Conservation (phyloP, 1,140 invertebrate species). For the Cylas formicarius region DNA sequence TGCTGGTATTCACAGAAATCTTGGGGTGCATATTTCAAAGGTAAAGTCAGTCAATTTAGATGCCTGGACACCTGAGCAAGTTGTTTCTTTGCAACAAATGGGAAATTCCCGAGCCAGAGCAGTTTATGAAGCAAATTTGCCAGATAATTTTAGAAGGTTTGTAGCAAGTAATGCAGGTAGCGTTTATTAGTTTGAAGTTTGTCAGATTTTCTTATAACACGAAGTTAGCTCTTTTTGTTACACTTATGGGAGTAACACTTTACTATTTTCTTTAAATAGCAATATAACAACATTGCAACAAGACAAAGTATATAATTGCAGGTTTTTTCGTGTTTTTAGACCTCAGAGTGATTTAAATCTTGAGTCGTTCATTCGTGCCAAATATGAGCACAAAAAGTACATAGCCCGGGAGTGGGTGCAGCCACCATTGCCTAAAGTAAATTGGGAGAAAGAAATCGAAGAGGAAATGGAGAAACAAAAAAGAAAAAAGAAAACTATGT, state of each 20-base stretch:
- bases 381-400: constrained; percentile 98
- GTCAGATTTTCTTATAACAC: too few species aligned
- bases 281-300: background rate
- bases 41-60: constrained; percentile 98
- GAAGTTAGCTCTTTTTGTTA: too few species aligned
- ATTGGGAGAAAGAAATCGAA: constrained; percentile 80
- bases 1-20: constrained; percentile 95
- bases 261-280: too few species aligned
- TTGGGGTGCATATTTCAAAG: constrained; percentile 96
- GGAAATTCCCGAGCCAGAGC: constrained; percentile 94
- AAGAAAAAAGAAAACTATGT: constrained; percentile 59
- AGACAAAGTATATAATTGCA: constrained; percentile 42
- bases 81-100: constrained; percentile 91
- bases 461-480: constrained; percentile 77
- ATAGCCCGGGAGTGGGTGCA: constrained; percentile 94
- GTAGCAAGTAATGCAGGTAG: background rate
- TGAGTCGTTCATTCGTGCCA: constrained; percentile 91
- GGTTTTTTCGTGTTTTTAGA: constrained; percentile 38
- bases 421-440: constrained; percentile 73
- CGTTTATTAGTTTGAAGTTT: background rate
- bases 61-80: constrained; percentile 97
- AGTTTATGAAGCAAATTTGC: constrained; percentile 95
- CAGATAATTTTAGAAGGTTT: constrained; percentile 69
- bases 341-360: constrained; percentile 91
- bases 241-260: too few species aligned